Percentiles rank a stretch among this genome's conserved stretches.
Evolutionary conservation across 2,888 invertebrate species (phyloP).

Genomic region (Napeogenes sylphis): DNA sequence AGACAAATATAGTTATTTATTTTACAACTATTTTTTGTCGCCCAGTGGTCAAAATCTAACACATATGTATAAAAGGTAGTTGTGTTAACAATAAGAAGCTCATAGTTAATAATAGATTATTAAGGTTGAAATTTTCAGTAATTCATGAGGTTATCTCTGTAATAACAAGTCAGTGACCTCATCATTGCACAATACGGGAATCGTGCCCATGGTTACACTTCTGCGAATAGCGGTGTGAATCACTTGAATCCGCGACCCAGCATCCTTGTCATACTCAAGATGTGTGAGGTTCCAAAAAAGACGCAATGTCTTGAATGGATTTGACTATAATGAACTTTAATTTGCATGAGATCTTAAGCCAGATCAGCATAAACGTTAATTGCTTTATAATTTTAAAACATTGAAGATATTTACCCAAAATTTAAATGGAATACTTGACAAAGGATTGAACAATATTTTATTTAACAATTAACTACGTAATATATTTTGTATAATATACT

Average conservation of each 20-base stretch:
- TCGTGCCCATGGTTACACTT: slow-evolving; percentile 43
- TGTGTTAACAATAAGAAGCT: too few relatives aligned
- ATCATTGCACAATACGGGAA: slow-evolving; percentile 34
- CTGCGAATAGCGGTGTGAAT: slow-evolving; percentile 57
- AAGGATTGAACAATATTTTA: too few relatives aligned
- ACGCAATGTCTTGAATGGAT: background rate
- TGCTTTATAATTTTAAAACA: too few relatives aligned
- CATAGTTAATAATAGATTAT: too few relatives aligned
- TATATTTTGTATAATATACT: background rate
- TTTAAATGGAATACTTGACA: too few relatives aligned
- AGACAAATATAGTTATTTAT: too few relatives aligned
- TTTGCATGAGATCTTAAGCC: too few relatives aligned
- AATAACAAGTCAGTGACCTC: slow-evolving; percentile 59
- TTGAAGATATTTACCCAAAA: too few relatives aligned
- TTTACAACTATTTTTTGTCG: too few relatives aligned
- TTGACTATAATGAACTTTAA: background rate
- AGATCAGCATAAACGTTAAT: too few relatives aligned
- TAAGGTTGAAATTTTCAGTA: slow-evolving; percentile 4
- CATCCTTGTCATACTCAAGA: slow-evolving; percentile 48
- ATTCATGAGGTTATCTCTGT: slow-evolving; percentile 38
- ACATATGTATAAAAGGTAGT: too few relatives aligned
- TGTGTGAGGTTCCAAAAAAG: slow-evolving; percentile 7
- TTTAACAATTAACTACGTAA: background rate
- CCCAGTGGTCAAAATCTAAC: too few relatives aligned
- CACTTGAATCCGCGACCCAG: slow-evolving; percentile 47